Evolutionary conservation across 2,113 vertebrate species (phyloP), one percentile per base, ranked within the genome.

Genomic region (Nesospiza acunhae): DNA sequence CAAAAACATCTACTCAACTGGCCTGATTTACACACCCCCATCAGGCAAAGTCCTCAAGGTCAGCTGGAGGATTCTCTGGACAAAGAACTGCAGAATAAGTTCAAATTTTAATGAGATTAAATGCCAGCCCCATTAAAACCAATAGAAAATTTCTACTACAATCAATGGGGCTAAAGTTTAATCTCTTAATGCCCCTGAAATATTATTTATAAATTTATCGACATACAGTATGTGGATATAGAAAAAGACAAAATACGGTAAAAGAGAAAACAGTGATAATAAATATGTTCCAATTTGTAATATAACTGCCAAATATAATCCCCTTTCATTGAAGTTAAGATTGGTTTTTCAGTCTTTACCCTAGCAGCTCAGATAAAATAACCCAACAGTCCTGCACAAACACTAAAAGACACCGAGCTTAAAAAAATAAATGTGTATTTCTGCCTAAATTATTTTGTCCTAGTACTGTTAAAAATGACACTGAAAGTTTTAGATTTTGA

Each of bases 281-380:
- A 93, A 94, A 72, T 89, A 90, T 0, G 1, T 78, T 82, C 75
- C 12, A 14, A n/a, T 58, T 76, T 76, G 53, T 58, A 93, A 84
- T 16, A 24, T 22, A 81, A 93, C 33, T 70, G 56, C 69, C 77
- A 93, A 46, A 67, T 27, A 66, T 21, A 85, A 89, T 41, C n/a
- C 58, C 0, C 0, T 89, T 63, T 76, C 50, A 77, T 5, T 72
- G 70, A 93, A 67, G 56, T 75, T 76, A 77, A 92, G 73, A 81
- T n/a, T 73, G 41, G 58, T 62, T 47, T 74, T 73, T 89, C 81
- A 85, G 37, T 56, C 66, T 89, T 91, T 76, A 91, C 41, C 42
- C 60, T 72, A 97, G 93, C 91, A 96, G 94, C 74, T 91, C 58
- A 69, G 37, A 60, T 21, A 79, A 94, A 91, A 63, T 42, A 84